Base-by-base conservation (phyloP, 2,113 vertebrate species). In the Morone saxatilis region DNA sequence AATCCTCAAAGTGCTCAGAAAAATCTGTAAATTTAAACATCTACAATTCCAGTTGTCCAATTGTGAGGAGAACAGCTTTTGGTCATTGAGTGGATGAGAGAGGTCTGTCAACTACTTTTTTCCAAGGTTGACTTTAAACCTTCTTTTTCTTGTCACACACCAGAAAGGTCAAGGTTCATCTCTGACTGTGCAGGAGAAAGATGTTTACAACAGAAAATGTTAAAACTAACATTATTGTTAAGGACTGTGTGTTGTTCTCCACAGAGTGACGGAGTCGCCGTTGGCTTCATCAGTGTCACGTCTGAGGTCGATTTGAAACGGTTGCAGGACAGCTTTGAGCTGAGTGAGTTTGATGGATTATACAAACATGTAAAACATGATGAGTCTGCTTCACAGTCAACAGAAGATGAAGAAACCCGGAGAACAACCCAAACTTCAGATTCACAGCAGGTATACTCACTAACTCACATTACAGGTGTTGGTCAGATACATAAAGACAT, bases 221-320 rank as follows among this genome's bases (percentile, higher is more conserved):
- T 14, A 59, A 31, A 59, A 59, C 31, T 31, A 31, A 31, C 31
- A 31, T 31, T 31, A 31, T 31, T 31, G 31, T 31, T 31, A 31
- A 31, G 2, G 31, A 47, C 13, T 71, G 17, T 54, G 66, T 57
- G 61, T 80, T 48, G 51, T 17, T 22, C 25, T 74, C 57, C 65
- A 6, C 90, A 99, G 98, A 95, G 89, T 76, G 94, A 89, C 36
- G 96, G 92, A 16, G 22, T 22, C 14, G 92, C 93, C 5, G 96
- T 97, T 0, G 97, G 98, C 14, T 97, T 98, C 89, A 96, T 99
- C 93, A 96, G 94, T 0, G 82, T 97, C 19, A 96, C 93, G 31
- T 92, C 94, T 1, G 84, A 94, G 0, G 92, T 97, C 31, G 92
- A 98, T 25, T 0, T 97, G 76, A 70, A 94, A 17, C 71, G 93